Evolutionary conservation across 1,140 invertebrate species (phyloP).

Genomic region (Heliothis virescens): DNA sequence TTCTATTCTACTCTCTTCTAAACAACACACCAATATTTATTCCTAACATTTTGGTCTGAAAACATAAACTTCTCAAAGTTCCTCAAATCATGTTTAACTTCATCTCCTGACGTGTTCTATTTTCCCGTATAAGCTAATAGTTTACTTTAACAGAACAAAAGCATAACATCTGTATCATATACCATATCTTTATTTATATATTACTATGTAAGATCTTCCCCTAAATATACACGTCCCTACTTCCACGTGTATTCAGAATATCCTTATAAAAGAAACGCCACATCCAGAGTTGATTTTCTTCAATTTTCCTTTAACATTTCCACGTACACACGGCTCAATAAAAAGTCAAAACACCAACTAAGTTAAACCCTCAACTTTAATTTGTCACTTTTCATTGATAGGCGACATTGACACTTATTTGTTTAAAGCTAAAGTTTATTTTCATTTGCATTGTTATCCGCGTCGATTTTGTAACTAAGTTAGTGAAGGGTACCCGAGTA

Average conservation of each 20-base stretch:
- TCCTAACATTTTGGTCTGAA: too few relatives aligned
- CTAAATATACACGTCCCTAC: not conserved
- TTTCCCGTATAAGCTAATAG: not conserved
- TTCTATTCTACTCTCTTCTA: too few relatives aligned
- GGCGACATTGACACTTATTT: conserved; percentile 30
- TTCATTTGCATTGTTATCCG: conserved; percentile 14
- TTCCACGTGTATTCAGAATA: not conserved
- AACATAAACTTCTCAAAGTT: too few relatives aligned
- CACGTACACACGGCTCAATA: conserved; percentile 13
- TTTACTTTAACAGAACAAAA: not conserved
- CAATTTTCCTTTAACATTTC: not conserved
- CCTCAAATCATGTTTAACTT: too few relatives aligned
- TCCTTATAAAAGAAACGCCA: not conserved
- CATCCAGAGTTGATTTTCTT: not conserved
- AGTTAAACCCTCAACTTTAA: conserved; percentile 50
- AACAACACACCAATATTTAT: too few relatives aligned
- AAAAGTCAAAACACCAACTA: conserved; percentile 46
- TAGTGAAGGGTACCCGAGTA: conserved; percentile 52
- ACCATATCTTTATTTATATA: not conserved
- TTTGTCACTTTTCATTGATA: conserved; percentile 30
- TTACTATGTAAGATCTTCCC: not conserved
- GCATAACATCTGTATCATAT: not conserved
- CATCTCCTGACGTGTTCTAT: not conserved
- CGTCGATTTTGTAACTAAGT: conserved; percentile 55
- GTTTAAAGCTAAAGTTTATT: conserved; percentile 11